A percentile compares a stretch with the other conserved stretches of the same genome.
phyloP scores from a whole-genome alignment of 2,888 invertebrate species.

The Hoplodrina ambigua region DNA sequence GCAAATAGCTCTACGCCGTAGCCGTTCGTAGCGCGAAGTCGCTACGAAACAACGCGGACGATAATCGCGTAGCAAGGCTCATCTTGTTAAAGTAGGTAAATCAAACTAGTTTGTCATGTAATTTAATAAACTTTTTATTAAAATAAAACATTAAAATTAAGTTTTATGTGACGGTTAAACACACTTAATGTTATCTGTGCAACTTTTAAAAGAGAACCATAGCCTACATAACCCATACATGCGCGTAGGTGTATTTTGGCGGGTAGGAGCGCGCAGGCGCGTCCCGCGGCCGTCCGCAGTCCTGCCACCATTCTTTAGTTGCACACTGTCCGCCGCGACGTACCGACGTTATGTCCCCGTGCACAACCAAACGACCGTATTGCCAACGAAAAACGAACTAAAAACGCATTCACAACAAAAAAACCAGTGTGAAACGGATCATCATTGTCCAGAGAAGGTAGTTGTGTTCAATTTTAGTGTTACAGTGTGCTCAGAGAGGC shows the following conservation, averaged over 20 bases:
- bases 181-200: constrained; percentile 72
- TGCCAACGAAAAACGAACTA: constrained; percentile 79
- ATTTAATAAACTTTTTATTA: constrained; percentile 1
- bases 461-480: constrained; percentile 60
- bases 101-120: neutral
- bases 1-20: constrained; percentile 47
- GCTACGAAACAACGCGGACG: constrained; percentile 29
- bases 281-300: constrained; percentile 85
- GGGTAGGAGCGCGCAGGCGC: constrained; percentile 86
- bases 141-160: constrained; percentile 15
- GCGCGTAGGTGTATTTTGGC: constrained; percentile 90
- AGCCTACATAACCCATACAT: constrained; percentile 81
- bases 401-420: constrained; percentile 68
- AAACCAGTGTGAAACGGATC: constrained; percentile 70
- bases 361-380: constrained; percentile 74
- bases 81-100: neutral
- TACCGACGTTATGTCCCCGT: constrained; percentile 69
- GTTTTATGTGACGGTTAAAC: constrained; percentile 20
- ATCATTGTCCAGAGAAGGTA: constrained; percentile 56
- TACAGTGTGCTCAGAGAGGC: constrained; percentile 72
- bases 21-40: constrained; percentile 44
- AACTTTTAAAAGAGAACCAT: constrained; percentile 79
- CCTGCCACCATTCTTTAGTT: constrained; percentile 89
- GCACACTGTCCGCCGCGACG: constrained; percentile 77
- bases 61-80: constrained; percentile 23